phyloP scores from a whole-genome alignment of 2,888 invertebrate species.

The Andricus quercusramuli region DNA sequence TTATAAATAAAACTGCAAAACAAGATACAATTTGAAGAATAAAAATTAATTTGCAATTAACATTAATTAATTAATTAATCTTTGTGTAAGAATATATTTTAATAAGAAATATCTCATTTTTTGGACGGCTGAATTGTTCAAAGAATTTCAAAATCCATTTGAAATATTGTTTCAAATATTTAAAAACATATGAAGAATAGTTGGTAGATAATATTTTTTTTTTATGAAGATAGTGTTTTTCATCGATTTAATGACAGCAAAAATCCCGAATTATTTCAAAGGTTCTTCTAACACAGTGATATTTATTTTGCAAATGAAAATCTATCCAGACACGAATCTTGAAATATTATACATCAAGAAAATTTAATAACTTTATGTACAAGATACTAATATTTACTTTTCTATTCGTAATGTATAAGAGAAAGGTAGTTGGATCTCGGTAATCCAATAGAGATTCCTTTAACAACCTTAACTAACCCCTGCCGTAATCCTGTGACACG shows the following conservation, averaged over 20 bases:
- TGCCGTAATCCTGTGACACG: slow-evolving; percentile 65
- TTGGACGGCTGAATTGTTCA: too few species aligned
- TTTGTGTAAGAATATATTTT: too few species aligned
- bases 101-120: too few species aligned
- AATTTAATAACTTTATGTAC: too few species aligned
- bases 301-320: background rate
- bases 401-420: background rate
- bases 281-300: background rate
- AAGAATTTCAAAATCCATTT: background rate
- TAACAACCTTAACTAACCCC: slow-evolving; percentile 76
- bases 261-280: background rate
- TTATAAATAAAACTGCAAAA: too few species aligned
- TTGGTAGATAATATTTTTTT: background rate
- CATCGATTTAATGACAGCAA: background rate
- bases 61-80: too few species aligned
- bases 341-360: background rate
- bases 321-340: background rate
- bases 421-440: slow-evolving; percentile 54
- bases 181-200: background rate
- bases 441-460: slow-evolving; percentile 71
- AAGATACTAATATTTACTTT: too few species aligned
- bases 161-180: background rate
- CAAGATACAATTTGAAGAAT: too few species aligned
- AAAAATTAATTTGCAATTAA: too few species aligned
- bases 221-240: background rate